Evolutionary conservation across 2,888 invertebrate species (phyloP), one percentile per base, ranked within the genome.

Genomic region (Phragmatobia fuliginosa): DNA sequence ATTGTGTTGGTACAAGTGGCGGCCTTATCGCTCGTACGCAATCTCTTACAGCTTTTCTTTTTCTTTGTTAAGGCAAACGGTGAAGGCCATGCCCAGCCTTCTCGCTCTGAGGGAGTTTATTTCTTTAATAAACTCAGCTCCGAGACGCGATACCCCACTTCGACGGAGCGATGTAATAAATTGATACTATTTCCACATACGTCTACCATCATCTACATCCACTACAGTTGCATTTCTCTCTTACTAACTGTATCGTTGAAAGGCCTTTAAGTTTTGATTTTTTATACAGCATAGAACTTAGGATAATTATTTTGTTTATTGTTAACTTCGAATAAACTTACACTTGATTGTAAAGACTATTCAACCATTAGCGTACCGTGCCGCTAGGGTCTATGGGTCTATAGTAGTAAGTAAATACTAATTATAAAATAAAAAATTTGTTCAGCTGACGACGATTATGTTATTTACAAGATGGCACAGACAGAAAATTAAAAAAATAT

Each of bases 171-270:
- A 71, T 62, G 70, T 67, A 59, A 75, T 68, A 79, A 79, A 79
- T 77, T 79, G 72, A 77, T 75, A 77, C 72, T 68, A 74, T 74
- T 74, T 71, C 68, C 61, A 72, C 68, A 74, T 70, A 71, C 73
- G 67, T 67, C 63, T 70, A 63, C 49, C 52, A 70, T 74, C 56
- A 56, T 68, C 67, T 61, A 64, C 31, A 70, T 71, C 67, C 63
- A 76, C 66, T 62, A 11, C 58, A 72, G 71, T 45, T 79, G 71
- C 72, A 74, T 72, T 74, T 72, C 66, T 71, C 79, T 80, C 69
- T 71, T 56, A 62, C 52, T 59, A 72, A 64, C 60, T 61, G 60
- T 68, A 76, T 66, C 66, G 70, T 71, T 61, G 41, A 61, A 63
- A 59, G 18, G 6, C 14, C 32, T 45, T 66, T 21, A 38, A 28